Evolutionary conservation across 1,140 invertebrate genomes (phyloP).

Genomic region (Drosophila sproati): DNA sequence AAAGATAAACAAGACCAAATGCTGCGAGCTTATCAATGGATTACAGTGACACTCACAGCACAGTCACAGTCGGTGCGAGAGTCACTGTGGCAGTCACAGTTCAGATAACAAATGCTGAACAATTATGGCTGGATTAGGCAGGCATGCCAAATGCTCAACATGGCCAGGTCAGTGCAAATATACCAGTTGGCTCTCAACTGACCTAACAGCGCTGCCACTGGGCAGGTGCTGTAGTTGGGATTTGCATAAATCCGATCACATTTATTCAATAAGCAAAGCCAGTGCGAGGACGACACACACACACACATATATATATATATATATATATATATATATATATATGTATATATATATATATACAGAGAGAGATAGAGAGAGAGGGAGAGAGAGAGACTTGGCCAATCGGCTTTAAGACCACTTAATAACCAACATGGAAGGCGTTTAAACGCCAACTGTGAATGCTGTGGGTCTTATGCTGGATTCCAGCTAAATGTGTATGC

Average conservation of each 20-base stretch:
- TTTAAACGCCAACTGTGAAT: slow-evolving; percentile 34
- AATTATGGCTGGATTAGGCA: slow-evolving; percentile 73
- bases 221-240: slow-evolving; percentile 37
- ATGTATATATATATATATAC: neutral
- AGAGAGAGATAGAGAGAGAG: slow-evolving; percentile 13
- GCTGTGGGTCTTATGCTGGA: slow-evolving; percentile 3
- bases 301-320: neutral
- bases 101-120: slow-evolving; percentile 69
- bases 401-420: slow-evolving; percentile 78
- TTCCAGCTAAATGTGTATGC: slow-evolving; percentile 18
- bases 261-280: slow-evolving; percentile 70
- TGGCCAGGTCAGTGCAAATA: slow-evolving; percentile 18
- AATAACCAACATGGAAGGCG: slow-evolving; percentile 68
- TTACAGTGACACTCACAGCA: neutral
- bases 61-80: neutral
- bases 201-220: neutral
- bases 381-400: slow-evolving; percentile 31
- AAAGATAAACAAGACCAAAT: slow-evolving; percentile 60
- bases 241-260: slow-evolving; percentile 74
- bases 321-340: neutral
- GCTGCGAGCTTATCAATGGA: slow-evolving; percentile 49
- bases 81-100: slow-evolving; percentile 28
- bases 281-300: neutral
- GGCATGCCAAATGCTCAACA: slow-evolving; percentile 49
- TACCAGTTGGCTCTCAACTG: neutral